Evolutionary conservation across 2,888 invertebrate species (phyloP), one percentile per base, ranked within the genome.

Genomic region (Sesia bembeciformis): DNA sequence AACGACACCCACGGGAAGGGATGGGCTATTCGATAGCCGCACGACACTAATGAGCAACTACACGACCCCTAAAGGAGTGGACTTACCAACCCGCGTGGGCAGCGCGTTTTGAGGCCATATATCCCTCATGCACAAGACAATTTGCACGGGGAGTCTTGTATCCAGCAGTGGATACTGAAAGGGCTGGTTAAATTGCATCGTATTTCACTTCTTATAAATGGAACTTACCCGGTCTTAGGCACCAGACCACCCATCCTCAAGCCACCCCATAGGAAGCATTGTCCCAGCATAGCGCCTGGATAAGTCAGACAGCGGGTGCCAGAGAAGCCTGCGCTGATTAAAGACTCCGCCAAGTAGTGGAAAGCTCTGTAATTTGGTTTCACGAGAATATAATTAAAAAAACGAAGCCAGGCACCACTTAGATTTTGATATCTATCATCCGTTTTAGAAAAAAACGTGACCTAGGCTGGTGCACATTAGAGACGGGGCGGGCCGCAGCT

Each of bases 211-310:
- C 6, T 50, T 8, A 5, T 6, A 50, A 50, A 49, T 6, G 6
- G 4, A 5, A 6, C 68, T 64, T 43, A 77, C 78, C 79, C 79
- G 41, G 57, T 70, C 59, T 79, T 79, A 0, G 78, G 70, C 0
- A 40, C 4, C 0, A 71, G 40, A 0, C 79, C 79, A 0, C 79
- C 79, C 66, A 80, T 61, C 3, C 58, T 60, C 0, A 78, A 61
- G 0, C 57, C 63, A 0, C 59, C 67, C 1, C 58, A n/a, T 0
- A 57, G 57, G 0, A 57, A 53, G 54, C 79, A 80, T 39, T 55
- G 62, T 0, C 67, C 68, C 0, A 52, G 40, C 0, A 60, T 40
- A 0, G 79, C 79, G 0, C 65, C 62, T 1, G 54, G 55, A 3
- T 67, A 40, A 5, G 56, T 59, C 0, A 23, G 43, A 39, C 79